A percentile compares a stretch with the other conserved stretches of the same genome.
Evolutionary conservation across 2,888 invertebrate species (phyloP).

Genomic region (Pheosia gnoma): DNA sequence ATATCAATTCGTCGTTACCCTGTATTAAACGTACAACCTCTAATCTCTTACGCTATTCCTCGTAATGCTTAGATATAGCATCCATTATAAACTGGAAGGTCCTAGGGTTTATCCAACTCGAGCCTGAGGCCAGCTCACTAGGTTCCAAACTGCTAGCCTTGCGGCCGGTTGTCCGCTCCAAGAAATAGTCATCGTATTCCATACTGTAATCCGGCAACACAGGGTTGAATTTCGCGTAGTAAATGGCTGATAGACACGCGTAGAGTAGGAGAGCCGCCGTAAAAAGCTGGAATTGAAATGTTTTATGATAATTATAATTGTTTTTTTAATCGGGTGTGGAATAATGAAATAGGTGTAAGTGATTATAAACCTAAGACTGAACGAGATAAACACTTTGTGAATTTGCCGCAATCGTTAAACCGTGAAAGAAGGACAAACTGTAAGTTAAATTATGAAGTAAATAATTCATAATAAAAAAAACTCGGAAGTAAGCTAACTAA

Average conservation of each 20-base stretch:
- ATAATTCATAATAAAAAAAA: constrained; percentile 7
- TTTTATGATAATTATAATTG: neutral
- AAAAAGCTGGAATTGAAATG: constrained; percentile 86
- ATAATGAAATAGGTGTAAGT: too few species aligned
- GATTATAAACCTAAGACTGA: too few species aligned
- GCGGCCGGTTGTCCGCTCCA: constrained; percentile 86
- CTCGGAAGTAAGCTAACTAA: neutral
- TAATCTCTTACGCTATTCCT: constrained; percentile 42
- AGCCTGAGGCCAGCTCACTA: constrained; percentile 67
- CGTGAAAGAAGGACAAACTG: constrained; percentile 11
- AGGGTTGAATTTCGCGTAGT: constrained; percentile 94
- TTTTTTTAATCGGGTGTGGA: too few species aligned
- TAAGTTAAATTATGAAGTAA: constrained; percentile 7
- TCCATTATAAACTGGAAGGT: constrained; percentile 88
- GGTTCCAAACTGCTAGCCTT: constrained; percentile 70
- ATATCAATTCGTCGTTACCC: constrained; percentile 30
- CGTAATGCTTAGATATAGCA: constrained; percentile 71
- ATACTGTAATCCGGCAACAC: constrained; percentile 90
- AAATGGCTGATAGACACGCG: constrained; percentile 93
- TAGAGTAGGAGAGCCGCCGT: constrained; percentile 92
- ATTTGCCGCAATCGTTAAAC: constrained; percentile 5
- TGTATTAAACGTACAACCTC: constrained; percentile 17
- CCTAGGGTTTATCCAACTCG: constrained; percentile 84
- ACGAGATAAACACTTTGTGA: too few species aligned
- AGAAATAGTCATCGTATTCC: constrained; percentile 89